These are phyloP conservation scores for Apodemia zela DNA, from an alignment of 2,888 invertebrate species.

Conservation along the genomic window DNA sequence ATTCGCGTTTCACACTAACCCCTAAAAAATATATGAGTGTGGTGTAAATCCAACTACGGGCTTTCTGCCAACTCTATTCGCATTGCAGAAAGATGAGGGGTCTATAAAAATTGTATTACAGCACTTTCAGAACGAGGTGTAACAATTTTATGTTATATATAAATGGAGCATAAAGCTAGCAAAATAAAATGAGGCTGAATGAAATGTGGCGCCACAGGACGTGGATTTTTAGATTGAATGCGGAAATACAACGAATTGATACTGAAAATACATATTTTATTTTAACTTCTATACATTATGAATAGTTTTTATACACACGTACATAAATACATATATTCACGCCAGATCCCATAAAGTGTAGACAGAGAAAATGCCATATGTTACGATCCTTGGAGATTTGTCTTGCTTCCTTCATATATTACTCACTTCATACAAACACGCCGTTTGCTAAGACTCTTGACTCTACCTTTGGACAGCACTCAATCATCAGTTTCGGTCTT, in stretches of 20 bases:
- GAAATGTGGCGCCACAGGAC: slow-evolving; percentile 10
- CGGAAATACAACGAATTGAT: slow-evolving; percentile 10
- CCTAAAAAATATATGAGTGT: slow-evolving; percentile 42
- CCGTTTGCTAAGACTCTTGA: too few relatives aligned
- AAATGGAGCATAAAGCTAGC: slow-evolving; percentile 21
- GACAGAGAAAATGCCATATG: too few relatives aligned
- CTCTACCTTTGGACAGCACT: too few relatives aligned
- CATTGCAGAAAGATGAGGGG: slow-evolving; percentile 61
- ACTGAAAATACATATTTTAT: background rate
- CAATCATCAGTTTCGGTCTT: too few relatives aligned
- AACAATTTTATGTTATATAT: slow-evolving; percentile 25
- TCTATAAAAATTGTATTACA: slow-evolving; percentile 50
- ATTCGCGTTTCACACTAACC: slow-evolving; percentile 35
- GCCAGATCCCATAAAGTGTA: too few relatives aligned
- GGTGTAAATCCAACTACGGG: slow-evolving; percentile 54
- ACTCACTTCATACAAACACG: too few relatives aligned
- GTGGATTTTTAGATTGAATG: slow-evolving; percentile 10
- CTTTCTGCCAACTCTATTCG: slow-evolving; percentile 55
- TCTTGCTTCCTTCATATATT: too few relatives aligned
- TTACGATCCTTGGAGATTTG: too few relatives aligned
- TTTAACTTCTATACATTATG: background rate
- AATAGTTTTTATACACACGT: background rate
- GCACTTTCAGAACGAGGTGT: slow-evolving; percentile 33
- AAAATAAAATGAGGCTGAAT: slow-evolving; percentile 16
- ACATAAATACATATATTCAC: too few relatives aligned